Evolutionary conservation across 2,888 invertebrate genomes (phyloP).

Genomic region (Drosophila multiciliata): DNA sequence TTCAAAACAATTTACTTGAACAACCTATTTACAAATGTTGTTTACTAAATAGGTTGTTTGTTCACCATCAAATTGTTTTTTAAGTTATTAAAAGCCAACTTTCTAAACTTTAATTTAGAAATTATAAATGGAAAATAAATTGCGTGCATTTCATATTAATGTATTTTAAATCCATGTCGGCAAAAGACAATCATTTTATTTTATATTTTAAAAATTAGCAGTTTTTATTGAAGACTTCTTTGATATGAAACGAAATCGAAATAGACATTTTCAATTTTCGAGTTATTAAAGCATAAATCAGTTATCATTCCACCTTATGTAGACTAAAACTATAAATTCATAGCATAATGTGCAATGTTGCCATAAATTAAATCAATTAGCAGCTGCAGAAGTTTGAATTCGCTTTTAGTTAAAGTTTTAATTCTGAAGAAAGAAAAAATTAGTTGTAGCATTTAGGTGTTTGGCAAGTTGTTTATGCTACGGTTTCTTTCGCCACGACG

Average conservation of each 20-base stretch:
- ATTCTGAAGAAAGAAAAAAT: constrained; percentile 11
- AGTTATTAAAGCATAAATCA: neutral
- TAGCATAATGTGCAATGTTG: constrained; percentile 6
- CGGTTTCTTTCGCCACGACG: constrained; percentile 21
- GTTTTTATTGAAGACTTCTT: neutral
- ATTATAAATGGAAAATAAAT: neutral
- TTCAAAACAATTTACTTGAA: neutral
- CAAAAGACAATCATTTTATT: neutral
- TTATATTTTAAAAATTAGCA: neutral
- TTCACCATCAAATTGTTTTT: neutral
- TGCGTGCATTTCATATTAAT: neutral
- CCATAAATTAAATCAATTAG: constrained; percentile 15
- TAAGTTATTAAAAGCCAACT: neutral
- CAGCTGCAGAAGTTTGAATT: neutral
- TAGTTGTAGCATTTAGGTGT: constrained; percentile 12
- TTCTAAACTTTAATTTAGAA: neutral
- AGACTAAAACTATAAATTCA: neutral
- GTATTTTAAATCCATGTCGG: neutral
- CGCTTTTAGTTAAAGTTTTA: constrained; percentile 10
- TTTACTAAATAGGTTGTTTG: neutral
- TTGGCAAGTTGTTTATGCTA: constrained; percentile 42
- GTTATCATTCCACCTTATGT: neutral
- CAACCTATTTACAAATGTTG: neutral
- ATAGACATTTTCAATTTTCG: neutral
- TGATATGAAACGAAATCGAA: neutral